Percentiles rank a stretch among this genome's conserved stretches.
phyloP scores from a whole-genome alignment of 2,113 vertebrate species.

The Catharus fuscescens region DNA sequence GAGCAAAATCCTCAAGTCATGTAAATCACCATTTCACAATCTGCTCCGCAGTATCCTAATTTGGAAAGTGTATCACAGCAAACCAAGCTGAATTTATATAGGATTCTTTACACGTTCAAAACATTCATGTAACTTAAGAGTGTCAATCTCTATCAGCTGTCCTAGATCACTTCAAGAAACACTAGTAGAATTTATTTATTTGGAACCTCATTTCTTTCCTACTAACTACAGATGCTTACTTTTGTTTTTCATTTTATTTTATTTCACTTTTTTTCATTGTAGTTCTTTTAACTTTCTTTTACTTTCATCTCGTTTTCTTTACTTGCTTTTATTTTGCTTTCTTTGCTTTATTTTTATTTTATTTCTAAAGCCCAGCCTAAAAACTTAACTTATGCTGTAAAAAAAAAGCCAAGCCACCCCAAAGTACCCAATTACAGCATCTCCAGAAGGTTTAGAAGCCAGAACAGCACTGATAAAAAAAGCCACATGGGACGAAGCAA shows the following conservation, averaged over 20 bases:
- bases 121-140: neutral
- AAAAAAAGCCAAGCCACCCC: neutral
- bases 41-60: neutral
- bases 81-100: slow-evolving; percentile 36
- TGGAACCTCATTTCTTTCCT: neutral
- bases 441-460: slow-evolving; percentile 42
- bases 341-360: neutral
- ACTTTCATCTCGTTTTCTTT: neutral
- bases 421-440: neutral
- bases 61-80: slow-evolving; percentile 35
- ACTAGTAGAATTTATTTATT: neutral
- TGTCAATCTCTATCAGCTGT: slow-evolving; percentile 39
- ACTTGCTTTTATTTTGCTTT: neutral
- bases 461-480: slow-evolving; percentile 11
- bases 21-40: slow-evolving; percentile 38
- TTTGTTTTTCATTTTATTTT: neutral
- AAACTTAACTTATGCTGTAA: neutral
- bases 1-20: slow-evolving; percentile 50
- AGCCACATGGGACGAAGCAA: slow-evolving; percentile 38
- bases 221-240: neutral
- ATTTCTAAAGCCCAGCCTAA: neutral
- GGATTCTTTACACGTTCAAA: slow-evolving; percentile 42
- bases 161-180: neutral
- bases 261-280: neutral
- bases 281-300: neutral